A percentile compares a stretch with the other conserved stretches of the same genome.
These are phyloP conservation scores for Cossypha dichroa DNA, from an alignment of 2,797 vertebrate species.

Conservation along the genomic window DNA sequence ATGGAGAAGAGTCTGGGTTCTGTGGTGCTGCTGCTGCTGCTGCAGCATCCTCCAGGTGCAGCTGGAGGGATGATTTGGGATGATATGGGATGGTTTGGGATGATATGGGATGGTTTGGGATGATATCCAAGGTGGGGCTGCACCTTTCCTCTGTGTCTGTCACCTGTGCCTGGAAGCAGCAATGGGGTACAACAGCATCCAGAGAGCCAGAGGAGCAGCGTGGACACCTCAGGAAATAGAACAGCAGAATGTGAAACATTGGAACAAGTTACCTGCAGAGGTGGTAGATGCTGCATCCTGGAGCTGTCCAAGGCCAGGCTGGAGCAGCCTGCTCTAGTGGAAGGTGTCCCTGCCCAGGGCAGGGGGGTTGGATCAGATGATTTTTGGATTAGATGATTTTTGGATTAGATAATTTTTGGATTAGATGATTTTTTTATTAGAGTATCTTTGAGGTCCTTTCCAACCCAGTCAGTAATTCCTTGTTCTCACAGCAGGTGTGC, in stretches of 20 bases:
- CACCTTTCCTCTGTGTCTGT: rapidly evolving
- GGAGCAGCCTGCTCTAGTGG: not conserved
- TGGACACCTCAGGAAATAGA: not conserved
- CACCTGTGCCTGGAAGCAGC: rapidly evolving
- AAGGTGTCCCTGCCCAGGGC: not conserved
- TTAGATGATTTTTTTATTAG: no score
- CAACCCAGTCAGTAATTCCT: not conserved
- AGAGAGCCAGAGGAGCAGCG: rapidly evolving
- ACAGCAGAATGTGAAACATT: not conserved
- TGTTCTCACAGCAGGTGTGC: rapidly evolving
- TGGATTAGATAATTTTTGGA: no score
- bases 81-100: no score
- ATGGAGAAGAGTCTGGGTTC: not conserved
- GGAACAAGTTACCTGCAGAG: rapidly evolving
- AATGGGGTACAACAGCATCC: rapidly evolving
- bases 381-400: no score
- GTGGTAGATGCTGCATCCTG: not conserved
- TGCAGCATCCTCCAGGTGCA: not conserved
- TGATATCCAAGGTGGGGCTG: not conserved
- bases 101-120: no score
- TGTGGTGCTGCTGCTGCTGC: not conserved
- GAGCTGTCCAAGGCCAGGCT: not conserved
- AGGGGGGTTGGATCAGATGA: no score
- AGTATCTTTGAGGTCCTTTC: not conserved
- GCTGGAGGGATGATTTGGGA: not conserved